Evolutionary conservation across 2,888 invertebrate species (phyloP).

Genomic region (Carabus problematicus): DNA sequence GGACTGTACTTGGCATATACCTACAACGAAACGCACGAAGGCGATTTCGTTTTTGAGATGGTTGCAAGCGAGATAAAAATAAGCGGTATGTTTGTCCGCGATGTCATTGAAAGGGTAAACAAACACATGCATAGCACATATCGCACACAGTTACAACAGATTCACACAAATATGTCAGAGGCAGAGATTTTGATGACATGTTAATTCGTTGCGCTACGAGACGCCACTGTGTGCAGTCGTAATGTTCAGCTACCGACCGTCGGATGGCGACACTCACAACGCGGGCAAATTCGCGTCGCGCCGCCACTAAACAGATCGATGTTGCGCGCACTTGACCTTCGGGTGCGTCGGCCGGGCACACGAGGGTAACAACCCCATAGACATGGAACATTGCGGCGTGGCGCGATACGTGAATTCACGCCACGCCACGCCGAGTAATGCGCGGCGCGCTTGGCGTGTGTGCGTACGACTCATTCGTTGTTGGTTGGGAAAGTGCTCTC

Average conservation of each 20-base stretch:
- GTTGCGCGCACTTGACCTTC: conserved; percentile 59
- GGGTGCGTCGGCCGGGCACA: conserved; percentile 27
- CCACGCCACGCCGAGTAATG: not conserved
- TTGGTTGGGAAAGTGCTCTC: conserved; percentile 31
- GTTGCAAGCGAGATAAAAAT: conserved; percentile 34
- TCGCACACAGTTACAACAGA: too few species aligned
- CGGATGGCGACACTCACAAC: conserved; percentile 16
- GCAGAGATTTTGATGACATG: too few species aligned
- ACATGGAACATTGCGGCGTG: too few species aligned
- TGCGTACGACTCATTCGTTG: not conserved
- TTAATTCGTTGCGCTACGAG: too few species aligned
- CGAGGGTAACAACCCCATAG: conserved; percentile 35
- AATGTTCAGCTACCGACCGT: conserved; percentile 28
- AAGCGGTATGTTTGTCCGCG: conserved; percentile 21
- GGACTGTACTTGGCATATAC: too few species aligned
- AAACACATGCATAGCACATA: conserved; percentile 13
- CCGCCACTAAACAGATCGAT: conserved; percentile 50
- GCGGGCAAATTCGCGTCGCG: not conserved
- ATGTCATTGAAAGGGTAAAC: conserved; percentile 42
- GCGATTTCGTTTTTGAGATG: not conserved
- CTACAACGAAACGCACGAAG: too few species aligned
- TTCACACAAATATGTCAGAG: too few species aligned
- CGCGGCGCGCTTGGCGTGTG: conserved; percentile 12
- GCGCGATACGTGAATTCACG: not conserved
- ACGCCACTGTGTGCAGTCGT: not conserved